Conservation (phyloP, 2,888 invertebrate genomes). For the Drosophila atroscutellata region DNA sequence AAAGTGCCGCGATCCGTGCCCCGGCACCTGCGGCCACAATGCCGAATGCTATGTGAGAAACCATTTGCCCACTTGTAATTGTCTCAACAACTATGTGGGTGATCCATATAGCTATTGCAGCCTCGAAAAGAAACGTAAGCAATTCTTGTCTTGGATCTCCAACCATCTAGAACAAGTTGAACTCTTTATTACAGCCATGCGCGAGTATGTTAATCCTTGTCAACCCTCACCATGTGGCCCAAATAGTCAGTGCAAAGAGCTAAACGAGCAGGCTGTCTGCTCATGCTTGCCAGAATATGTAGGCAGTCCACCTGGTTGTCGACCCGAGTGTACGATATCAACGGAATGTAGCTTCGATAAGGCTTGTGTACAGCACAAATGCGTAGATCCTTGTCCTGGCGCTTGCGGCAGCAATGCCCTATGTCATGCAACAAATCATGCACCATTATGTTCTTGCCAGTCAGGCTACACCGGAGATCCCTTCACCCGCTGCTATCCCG, state of each 20-base stretch:
- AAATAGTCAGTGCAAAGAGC: constrained; percentile 90
- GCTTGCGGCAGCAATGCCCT: constrained; percentile 89
- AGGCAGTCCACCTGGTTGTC: constrained; percentile 91
- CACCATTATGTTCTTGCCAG: constrained; percentile 89
- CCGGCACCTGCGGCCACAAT: constrained; percentile 91
- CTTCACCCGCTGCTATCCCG: constrained; percentile 86
- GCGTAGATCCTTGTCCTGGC: constrained; percentile 89
- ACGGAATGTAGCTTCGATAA: constrained; percentile 88
- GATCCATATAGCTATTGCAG: constrained; percentile 90
- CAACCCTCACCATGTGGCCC: constrained; percentile 90
- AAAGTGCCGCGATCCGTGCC: constrained; percentile 92
- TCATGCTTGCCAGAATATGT: constrained; percentile 88
- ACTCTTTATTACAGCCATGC: constrained; percentile 47
- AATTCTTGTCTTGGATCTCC: background rate
- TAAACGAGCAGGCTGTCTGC: constrained; percentile 89
- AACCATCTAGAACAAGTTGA: constrained; percentile 3
- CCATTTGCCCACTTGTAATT: constrained; percentile 89
- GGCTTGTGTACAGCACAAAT: constrained; percentile 89
- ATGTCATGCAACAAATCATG: constrained; percentile 90
- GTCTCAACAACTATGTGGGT: constrained; percentile 89
- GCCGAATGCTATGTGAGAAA: constrained; percentile 91
- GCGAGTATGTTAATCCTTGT: constrained; percentile 82
- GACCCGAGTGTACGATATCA: constrained; percentile 89
- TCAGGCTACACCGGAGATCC: constrained; percentile 90
- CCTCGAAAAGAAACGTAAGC: constrained; percentile 86